Percentiles rank a stretch among this genome's conserved stretches.
Evolutionary conservation across 2,888 invertebrate genomes (phyloP).

Genomic region (Ashinkailepas kermadecensis): DNA sequence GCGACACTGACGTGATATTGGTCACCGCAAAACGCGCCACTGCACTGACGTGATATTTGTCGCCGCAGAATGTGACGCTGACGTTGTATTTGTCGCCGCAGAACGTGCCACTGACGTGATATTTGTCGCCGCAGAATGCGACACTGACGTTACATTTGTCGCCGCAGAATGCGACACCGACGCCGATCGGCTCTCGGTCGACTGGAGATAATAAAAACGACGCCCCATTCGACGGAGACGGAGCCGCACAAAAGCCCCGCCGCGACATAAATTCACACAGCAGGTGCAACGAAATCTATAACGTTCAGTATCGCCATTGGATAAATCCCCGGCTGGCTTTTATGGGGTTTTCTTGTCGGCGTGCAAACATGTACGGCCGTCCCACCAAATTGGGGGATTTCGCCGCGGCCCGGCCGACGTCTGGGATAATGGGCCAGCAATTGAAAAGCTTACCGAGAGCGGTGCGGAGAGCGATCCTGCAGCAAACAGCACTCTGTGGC

Average conservation of each 20-base stretch:
- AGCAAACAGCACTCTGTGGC: background rate
- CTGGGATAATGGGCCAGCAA: background rate
- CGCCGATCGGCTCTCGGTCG: background rate
- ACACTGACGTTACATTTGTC: background rate
- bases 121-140: background rate
- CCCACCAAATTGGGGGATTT: slow-evolving; percentile 16
- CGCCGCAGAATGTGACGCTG: background rate
- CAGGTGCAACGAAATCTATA: slow-evolving; percentile 16
- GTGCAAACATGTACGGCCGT: background rate
- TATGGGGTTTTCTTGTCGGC: slow-evolving; percentile 16
- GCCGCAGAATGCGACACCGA: too few relatives aligned
- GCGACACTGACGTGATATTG: background rate
- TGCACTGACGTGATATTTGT: background rate
- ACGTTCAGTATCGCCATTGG: background rate
- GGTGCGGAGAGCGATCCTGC: background rate
- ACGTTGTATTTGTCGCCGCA: background rate
- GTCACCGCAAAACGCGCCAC: too few relatives aligned
- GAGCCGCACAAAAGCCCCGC: background rate
- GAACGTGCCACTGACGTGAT: background rate
- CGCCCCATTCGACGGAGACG: background rate
- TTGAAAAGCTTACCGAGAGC: slow-evolving; percentile 8
- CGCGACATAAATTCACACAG: background rate
- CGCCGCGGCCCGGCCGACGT: background rate
- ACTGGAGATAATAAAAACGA: background rate
- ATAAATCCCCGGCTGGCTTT: slow-evolving; percentile 13